Evolutionary conservation across 2,888 invertebrate genomes (phyloP).

Genomic region (Amaurobius ferox): DNA sequence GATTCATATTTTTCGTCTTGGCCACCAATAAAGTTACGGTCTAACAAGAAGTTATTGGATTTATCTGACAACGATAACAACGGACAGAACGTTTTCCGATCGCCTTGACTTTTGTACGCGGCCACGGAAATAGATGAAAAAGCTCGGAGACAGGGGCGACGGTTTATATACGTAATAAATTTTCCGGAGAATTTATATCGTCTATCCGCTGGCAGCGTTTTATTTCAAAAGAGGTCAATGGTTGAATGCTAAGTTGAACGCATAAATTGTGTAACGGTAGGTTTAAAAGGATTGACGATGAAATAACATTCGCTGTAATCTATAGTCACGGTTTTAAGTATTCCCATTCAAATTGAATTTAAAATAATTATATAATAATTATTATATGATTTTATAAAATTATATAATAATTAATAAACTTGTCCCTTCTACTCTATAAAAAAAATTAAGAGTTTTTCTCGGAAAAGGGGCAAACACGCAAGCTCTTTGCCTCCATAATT

Average conservation of each 20-base stretch:
- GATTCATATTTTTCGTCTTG: conserved; percentile 27
- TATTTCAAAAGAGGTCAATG: background rate
- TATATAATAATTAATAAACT: no score
- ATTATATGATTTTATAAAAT: no score
- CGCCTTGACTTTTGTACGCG: conserved; percentile 48
- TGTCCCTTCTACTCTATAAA: no score
- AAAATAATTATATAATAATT: no score
- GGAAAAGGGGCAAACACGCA: no score
- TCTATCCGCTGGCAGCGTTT: background rate
- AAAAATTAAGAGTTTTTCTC: no score
- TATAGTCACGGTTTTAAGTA: no score
- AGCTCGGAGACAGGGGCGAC: background rate
- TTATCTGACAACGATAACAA: conserved; percentile 67
- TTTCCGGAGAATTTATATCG: background rate
- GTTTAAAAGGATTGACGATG: no score
- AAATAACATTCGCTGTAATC: no score
- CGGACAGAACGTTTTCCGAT: conserved; percentile 49
- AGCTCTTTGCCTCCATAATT: no score
- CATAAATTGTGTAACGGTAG: no score
- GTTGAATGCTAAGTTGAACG: background rate
- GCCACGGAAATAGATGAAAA: background rate
- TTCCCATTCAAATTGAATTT: no score
- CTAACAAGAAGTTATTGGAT: conserved; percentile 68
- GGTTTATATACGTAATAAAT: conserved; percentile 4
- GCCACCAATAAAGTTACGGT: conserved; percentile 25